A percentile compares a stretch with the other conserved stretches of the same genome.
Evolutionary conservation across 2,113 vertebrate species (phyloP).

Genomic region (Dicaeum eximium): DNA sequence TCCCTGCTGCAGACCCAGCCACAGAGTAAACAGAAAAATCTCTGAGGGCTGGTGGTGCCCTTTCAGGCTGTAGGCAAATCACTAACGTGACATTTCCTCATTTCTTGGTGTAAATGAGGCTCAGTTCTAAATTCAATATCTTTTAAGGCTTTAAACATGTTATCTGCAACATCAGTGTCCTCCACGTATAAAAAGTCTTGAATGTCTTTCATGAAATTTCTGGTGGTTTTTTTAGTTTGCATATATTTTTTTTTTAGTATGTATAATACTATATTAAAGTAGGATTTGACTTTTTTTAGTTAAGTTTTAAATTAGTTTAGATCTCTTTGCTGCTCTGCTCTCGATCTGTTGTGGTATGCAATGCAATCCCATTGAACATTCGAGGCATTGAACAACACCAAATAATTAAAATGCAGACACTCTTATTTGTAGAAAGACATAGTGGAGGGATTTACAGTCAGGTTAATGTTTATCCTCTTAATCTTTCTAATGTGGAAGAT

Average conservation of each 20-base stretch:
- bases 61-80: background rate
- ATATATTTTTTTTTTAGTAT: background rate
- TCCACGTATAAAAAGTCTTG: background rate
- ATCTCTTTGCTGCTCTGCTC: background rate
- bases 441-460: background rate
- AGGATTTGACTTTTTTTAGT: background rate
- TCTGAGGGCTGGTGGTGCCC: background rate
- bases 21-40: background rate
- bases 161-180: background rate
- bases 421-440: background rate
- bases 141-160: background rate
- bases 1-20: background rate
- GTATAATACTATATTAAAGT: background rate
- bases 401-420: background rate
- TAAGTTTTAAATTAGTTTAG: background rate
- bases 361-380: background rate
- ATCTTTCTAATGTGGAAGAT: background rate
- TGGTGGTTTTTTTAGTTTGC: background rate
- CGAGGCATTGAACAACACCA: background rate
- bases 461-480: slow-evolving; percentile 30
- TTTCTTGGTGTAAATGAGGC: background rate
- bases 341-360: background rate
- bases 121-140: background rate
- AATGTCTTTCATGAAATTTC: background rate
- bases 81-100: background rate